Evolutionary conservation across 2,797 vertebrate genomes (phyloP), one percentile per base, ranked within the genome.

Genomic region (Rhinoraja longicauda): DNA sequence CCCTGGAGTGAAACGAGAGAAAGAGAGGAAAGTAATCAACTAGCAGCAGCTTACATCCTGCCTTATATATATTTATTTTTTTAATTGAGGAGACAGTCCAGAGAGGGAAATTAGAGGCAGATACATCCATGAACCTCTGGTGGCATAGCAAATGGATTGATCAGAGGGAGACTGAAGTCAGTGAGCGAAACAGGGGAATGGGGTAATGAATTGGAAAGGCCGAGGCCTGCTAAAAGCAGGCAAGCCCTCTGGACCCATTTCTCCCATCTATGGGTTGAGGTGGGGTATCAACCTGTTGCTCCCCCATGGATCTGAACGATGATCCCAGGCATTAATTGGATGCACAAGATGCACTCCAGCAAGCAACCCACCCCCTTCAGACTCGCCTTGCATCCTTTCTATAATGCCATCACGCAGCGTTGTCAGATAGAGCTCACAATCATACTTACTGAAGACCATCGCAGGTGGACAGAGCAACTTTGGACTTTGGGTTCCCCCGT

Each of bases 381-480:
- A 17, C 26, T 62, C 84, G 64, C 1, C 29, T 59, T 2, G 21
- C 12, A 72, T 39, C 39, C 90, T 62, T 8, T 13, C 0, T 13
- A n/a, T 29, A 26, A 45, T 45, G 5, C 39, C 76, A 45, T 26
- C 39, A 36, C 4, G 59, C 10, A 24, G 15, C 32, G 10, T 13
- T 62, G 9, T 21, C 39, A 5, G 19, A 39, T 39, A 86, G 4
- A 57, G 36, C 32, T 29, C 90, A 1, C n/a, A 7, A 0, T 39
- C 19, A 93, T 94, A 98, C 99, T 96, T 97, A 99, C 99, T 99
- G 98, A 95, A 99, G 97, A 94, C 99, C 99, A 67, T 99, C 98
- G 96, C 99, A 99, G 93, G 99, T 99, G 32, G 99, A 99, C 95
- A 99, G 95, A 94, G 99, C 98, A 93, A 95, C 98, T 93, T 93